phyloP scores from a whole-genome alignment of 2,888 invertebrate genomes.

The Melieria crassipennis region DNA sequence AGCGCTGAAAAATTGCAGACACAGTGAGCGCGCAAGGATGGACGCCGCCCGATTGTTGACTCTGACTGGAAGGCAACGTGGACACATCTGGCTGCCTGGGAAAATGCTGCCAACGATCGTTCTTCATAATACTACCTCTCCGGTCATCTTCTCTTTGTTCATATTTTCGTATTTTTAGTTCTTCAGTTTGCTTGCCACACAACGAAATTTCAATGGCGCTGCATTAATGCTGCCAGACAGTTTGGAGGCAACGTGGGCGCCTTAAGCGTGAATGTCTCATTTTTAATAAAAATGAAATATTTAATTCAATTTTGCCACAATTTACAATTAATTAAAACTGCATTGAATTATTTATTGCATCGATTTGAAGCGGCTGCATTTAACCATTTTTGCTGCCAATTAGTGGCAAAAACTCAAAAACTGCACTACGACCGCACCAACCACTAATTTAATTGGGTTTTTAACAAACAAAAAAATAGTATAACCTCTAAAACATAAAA shows the following conservation, averaged over 20 bases:
- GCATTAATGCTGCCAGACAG: slow-evolving; percentile 51
- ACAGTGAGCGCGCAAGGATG: neutral
- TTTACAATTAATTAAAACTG: no score
- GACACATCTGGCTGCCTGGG: slow-evolving; percentile 42
- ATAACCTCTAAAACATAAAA: no score
- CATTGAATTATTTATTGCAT: no score
- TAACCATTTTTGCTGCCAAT: no score
- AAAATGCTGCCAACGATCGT: slow-evolving; percentile 33
- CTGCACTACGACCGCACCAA: no score
- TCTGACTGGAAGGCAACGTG: neutral
- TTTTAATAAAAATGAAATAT: no score
- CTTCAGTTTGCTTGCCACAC: neutral
- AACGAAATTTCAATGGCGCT: slow-evolving; percentile 30
- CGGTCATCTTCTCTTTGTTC: neutral
- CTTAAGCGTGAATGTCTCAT: no score
- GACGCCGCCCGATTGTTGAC: neutral
- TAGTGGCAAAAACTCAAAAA: no score
- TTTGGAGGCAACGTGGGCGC: slow-evolving; percentile 46
- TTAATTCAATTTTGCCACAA: no score
- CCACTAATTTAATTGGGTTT: no score
- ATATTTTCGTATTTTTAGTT: slow-evolving; percentile 9
- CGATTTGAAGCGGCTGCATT: no score
- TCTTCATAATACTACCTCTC: slow-evolving; percentile 23
- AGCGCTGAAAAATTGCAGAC: slow-evolving; percentile 20
- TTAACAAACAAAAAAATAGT: no score